Base-by-base conservation (phyloP, 2,888 invertebrate genomes). In the Exephanes ischioxanthus region DNA sequence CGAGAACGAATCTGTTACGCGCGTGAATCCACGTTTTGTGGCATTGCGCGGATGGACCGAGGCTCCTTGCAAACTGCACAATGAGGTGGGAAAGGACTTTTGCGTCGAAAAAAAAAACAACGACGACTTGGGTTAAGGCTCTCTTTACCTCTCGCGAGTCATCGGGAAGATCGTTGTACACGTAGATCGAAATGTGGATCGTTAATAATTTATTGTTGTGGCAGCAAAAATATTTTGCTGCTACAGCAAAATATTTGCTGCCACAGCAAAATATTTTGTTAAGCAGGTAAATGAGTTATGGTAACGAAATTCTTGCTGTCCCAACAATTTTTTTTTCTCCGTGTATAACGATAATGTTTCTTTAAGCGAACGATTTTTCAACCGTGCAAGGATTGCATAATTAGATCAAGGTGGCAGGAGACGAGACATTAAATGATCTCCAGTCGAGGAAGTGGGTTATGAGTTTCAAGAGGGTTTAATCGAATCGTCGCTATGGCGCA, bases 1-100 rank as follows among this genome's bases (percentile, higher is more conserved):
- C 63, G 82, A n/a, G 30, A 48, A 26, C 30, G 26, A 19, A 72
- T 72, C n/a, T 30, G 61, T 78, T 70, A 78, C 78, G 78, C 78
- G 22, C 70, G 58, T 55, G 55, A 33, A 63, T 63, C 33, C 33
- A 63, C 33, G 61, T n/a, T 16, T 33, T 33, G 61, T n/a, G 45
- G 3, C 45, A 30, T 9, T 26, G 22, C 55, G 55, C 3, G 9
- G 55, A 58, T 22, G 22, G 22, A 58, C 45, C 45, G 55, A 58
- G 3, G 55, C 26, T 4, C 11, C 4, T 22, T 58, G 58, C 19
- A 55, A 30, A 26, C 61, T 61, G 61, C 61, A 30, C 30, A 30
- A 26, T 14, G 26, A 14, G 19, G 22, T 4, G 22, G 22, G 22
- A 58, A 58, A 26, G 22, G 58, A 26, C 22, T 14, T 4, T 11